phyloP scores from a whole-genome alignment of 1,140 invertebrate species.

The honey bee (Apis mellifera) region Amel_HAv3.1 CM009935.2:733501-734000 shows the following conservation, averaged over 20 bases:
- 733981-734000: not conserved
- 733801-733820: not conserved
- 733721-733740: constrained; percentile 38
- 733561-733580: no score
- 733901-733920: not conserved
- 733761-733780: constrained; percentile 48
- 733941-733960: not conserved
- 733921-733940: not conserved
- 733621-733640: constrained; percentile 29
- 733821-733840: not conserved
- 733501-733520: no score
- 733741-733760: constrained; percentile 49
- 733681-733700: constrained; percentile 15
- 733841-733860: not conserved
- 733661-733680: constrained; percentile 37
- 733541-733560: not conserved
- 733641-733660: constrained; percentile 24
- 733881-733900: not conserved
- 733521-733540: no score
- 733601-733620: constrained; percentile 33
- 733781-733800: constrained; percentile 52
- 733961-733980: not conserved
- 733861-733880: not conserved
- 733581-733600: constrained; percentile 29
- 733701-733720: constrained; percentile 36